Evolutionary conservation across 2,888 invertebrate genomes (phyloP).

Genomic region (Dromius quadrimaculatus): DNA sequence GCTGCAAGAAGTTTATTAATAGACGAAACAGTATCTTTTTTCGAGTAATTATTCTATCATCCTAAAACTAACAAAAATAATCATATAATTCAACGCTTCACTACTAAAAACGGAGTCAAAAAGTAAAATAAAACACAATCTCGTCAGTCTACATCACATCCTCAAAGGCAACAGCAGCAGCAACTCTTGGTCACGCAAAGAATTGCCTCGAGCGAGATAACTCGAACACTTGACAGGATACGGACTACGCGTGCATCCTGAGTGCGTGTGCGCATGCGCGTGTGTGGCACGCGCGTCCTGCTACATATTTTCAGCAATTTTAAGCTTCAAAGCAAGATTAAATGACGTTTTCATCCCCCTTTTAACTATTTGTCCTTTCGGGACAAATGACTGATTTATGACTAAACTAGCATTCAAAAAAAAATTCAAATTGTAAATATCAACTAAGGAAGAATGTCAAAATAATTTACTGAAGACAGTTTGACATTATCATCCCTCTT

Average conservation of each 20-base stretch:
- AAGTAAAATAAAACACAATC: conserved; percentile 16
- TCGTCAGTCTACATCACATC: conserved; percentile 37
- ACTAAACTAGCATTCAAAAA: too few species aligned
- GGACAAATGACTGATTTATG: too few species aligned
- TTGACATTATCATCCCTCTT: too few species aligned
- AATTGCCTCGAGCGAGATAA: background rate
- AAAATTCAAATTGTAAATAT: too few species aligned
- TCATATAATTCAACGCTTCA: conserved; percentile 26
- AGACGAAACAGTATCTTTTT: conserved; percentile 4
- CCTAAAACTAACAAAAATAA: conserved; percentile 24
- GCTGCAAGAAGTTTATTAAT: conserved; percentile 17
- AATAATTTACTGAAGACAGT: too few species aligned
- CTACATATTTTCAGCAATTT: too few species aligned
- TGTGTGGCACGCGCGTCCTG: conserved; percentile 12
- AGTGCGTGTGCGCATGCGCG: conserved; percentile 17
- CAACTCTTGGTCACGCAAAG: conserved; percentile 18
- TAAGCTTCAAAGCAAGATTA: too few species aligned
- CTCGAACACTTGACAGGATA: conserved; percentile 1
- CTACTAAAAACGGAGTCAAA: conserved; percentile 12
- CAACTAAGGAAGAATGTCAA: too few species aligned
- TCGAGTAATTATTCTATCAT: conserved; percentile 8
- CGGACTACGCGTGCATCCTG: conserved; percentile 24
- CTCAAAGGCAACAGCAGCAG: conserved; percentile 7
- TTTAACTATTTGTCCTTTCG: too few species aligned
- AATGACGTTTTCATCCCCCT: too few species aligned